Evolutionary conservation across 64 coral and sea anemone species (phyloP), one percentile per base, ranked within the genome.

Genomic region (Montipora efflorescens): DNA sequence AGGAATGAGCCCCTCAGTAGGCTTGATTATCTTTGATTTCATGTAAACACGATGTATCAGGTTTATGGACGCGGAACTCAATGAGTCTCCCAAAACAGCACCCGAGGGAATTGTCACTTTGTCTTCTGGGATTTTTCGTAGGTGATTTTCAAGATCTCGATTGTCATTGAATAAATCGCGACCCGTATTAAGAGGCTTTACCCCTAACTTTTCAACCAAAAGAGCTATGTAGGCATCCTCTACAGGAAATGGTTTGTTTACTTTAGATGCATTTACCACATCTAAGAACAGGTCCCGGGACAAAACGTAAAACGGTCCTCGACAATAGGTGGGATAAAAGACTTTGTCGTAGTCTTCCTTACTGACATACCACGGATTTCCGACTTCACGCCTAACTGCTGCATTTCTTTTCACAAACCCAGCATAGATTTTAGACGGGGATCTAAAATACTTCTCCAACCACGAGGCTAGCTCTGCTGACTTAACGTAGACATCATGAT

Each of bases 151-250:
- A 8, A 3, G n/a, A 1, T 2, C 0, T 23, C 21, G 11, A 5
- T 22, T 22, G 5, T 7, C 6, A 25, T 22, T 73, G 23, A 88
- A n/a, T 15, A 90, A 80, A n/a, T 11, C 15, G 15, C 52, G 25
- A 11, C 76, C 76, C 23, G 61, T 59, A 47, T 67, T 22, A 43
- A 46, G 46, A 4, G 88, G 76, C 14, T 68, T 48, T 1, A 61
- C 18, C n/a, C 59, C 76, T 11, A 80, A 80, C 12, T 59, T 79
- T 7, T 47, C 8, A 13, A 77, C 88, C 7, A 90, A 16, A 7
- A 90, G 1, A 36, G 76, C 88, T 44, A 90, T 79, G 25, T 69
- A 90, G 47, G 76, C 88, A 80, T 90, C 88, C 19, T 90, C 88
- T 7, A 90, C 75, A 5, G 67, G 75, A 43, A 90, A 90, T 10